phyloP scores from a whole-genome alignment of 1,140 invertebrate species.

The Coelopa frigida region DNA sequence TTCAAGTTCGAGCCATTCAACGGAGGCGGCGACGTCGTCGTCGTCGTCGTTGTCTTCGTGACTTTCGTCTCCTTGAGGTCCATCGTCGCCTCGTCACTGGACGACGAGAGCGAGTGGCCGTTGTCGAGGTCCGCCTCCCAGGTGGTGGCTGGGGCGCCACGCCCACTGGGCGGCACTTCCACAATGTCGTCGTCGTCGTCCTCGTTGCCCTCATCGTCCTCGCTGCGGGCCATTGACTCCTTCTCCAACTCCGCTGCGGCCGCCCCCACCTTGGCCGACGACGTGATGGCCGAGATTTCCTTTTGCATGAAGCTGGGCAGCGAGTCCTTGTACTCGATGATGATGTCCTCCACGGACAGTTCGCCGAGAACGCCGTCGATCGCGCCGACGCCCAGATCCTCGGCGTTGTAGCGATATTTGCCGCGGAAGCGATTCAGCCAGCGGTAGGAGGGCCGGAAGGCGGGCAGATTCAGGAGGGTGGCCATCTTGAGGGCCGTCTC shows the following conservation, averaged over 20 bases:
- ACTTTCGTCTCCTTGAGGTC: too few species aligned
- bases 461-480: conserved; percentile 29
- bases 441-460: conserved; percentile 36
- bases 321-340: conserved; percentile 34
- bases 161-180: conserved; percentile 9
- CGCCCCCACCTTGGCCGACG: conserved; percentile 2
- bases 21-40: not conserved
- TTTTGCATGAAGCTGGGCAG: conserved; percentile 40
- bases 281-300: conserved; percentile 21
- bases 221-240: not conserved
- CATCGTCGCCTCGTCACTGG: too few species aligned
- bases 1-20: conserved; percentile 19
- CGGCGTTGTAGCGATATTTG: conserved; percentile 38
- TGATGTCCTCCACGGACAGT: conserved; percentile 35
- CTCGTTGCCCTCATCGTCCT: conserved; percentile 3
- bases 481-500: conserved; percentile 35
- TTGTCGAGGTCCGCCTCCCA: too few species aligned
- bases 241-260: conserved; percentile 5
- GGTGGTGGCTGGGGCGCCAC: conserved; percentile 19
- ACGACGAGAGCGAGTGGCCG: too few species aligned
- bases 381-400: conserved; percentile 28
- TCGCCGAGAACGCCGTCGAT: conserved; percentile 14
- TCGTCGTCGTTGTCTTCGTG: not conserved
- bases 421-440: conserved; percentile 38
- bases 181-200: conserved; percentile 27